Evolutionary conservation across 2,113 vertebrate species (phyloP), one percentile per base, ranked within the genome.

Genomic region (Mionectes macconnelli): DNA sequence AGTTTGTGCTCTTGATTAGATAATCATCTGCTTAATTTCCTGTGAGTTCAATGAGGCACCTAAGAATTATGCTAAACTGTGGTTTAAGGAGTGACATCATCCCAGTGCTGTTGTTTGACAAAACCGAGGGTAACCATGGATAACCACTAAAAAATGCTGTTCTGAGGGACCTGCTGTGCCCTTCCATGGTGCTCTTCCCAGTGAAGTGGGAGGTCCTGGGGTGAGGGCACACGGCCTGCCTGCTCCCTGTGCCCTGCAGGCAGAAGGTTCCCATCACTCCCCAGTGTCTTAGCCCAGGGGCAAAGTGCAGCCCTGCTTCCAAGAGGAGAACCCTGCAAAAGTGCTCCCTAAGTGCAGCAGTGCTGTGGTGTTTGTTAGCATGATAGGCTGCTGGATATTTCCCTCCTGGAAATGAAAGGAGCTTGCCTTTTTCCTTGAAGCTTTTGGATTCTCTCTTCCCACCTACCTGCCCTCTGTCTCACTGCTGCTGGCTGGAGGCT

Each of bases 11-110:
- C 77, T 92, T 96, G 95, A 97, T 97, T 95, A 97, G 94, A 96
- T 96, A 95, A 94, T 97, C 82, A 97, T 96, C 95, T 94, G 78
- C 92, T 96, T 97, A 94, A 96, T 93, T 97, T 96, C 95, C 95
- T 96, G 95, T 77, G 93, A 95, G 93, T 91, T 96, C 96, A 94
- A 70, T 90, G 93, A 94, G 90, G 79, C 68, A 96, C 95, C 93
- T 64, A 73, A 93, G 85, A 96, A 92, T 93, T 96, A 95, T 95
- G 83, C 83, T 94, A 74, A 94, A 60, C 56, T 78, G 88, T 74
- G 96, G 90, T 90, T 94, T 77, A 60, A 83, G 75, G 59, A 90
- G 55, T 94, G 93, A 90, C 94, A 94, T 96, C 96, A 96, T 35
- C 50, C 22, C 31, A 22, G 50, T 21, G 49, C 84, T 84, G 35